These are phyloP conservation scores for Virgularia gustaviana DNA, from an alignment of 92 coral and sea anemone genomes.

Conservation along the genomic window DNA sequence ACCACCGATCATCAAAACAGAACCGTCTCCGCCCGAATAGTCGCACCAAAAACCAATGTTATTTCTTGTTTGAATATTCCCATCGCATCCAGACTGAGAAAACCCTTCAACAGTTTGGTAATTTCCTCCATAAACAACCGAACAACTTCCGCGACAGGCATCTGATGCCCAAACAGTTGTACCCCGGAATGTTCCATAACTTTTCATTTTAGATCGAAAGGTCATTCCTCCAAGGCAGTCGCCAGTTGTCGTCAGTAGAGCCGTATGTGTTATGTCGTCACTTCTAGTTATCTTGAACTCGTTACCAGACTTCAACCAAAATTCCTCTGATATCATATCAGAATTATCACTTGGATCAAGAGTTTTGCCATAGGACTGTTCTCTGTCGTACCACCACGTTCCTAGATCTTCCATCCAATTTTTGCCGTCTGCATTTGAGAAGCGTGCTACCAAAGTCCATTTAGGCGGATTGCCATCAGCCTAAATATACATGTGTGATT, in stretches of 20 bases:
- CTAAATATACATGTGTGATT: no score
- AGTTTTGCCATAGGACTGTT: neutral
- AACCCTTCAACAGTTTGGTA: slow-evolving; percentile 24
- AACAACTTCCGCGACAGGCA: slow-evolving; percentile 26
- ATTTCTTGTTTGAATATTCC: slow-evolving; percentile 10
- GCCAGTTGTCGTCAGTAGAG: slow-evolving; percentile 33
- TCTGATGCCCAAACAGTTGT: slow-evolving; percentile 23
- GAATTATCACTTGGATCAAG: slow-evolving; percentile 8
- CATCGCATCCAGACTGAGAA: slow-evolving; percentile 4
- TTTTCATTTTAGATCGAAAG: slow-evolving; percentile 32
- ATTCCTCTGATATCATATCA: slow-evolving; percentile 31
- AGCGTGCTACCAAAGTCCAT: neutral
- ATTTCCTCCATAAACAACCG: slow-evolving; percentile 37
- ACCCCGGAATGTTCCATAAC: slow-evolving; percentile 33
- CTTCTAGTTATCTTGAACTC: slow-evolving; percentile 45
- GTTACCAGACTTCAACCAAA: slow-evolving; percentile 26
- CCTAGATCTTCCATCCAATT: slow-evolving; percentile 38
- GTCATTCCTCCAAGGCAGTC: slow-evolving; percentile 34
- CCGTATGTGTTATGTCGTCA: slow-evolving; percentile 36
- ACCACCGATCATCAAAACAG: slow-evolving; percentile 50
- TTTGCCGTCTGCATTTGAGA: slow-evolving; percentile 1
- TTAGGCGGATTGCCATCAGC: no score
- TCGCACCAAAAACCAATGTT: slow-evolving; percentile 53
- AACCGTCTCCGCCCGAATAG: slow-evolving; percentile 33
- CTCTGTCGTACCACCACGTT: slow-evolving; percentile 40